Evolutionary conservation across 2,113 vertebrate species (phyloP).

Genomic region (Plecotus auritus): DNA sequence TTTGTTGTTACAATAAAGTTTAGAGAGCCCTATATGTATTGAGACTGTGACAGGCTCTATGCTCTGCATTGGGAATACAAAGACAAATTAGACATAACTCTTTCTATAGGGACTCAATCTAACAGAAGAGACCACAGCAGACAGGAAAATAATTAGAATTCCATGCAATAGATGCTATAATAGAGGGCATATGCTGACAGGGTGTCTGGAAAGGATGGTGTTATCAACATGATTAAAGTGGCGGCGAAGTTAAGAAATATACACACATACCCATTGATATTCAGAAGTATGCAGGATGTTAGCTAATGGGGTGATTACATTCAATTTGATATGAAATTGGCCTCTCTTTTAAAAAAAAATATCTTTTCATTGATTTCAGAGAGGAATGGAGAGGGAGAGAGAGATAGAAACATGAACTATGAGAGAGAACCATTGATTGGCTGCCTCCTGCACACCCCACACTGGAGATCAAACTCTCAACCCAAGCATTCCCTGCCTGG

Average conservation of each 20-base stretch:
- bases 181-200: background rate
- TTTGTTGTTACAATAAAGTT: constrained; percentile 2
- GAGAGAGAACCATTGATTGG: too few species aligned
- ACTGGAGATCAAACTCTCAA: too few species aligned
- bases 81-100: background rate
- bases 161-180: background rate
- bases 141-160: background rate
- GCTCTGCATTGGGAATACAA: background rate
- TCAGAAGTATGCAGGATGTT: background rate
- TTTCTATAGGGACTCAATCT: background rate
- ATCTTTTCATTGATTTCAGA: too few species aligned
- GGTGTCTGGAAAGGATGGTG: background rate
- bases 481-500: too few species aligned
- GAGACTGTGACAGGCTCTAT: background rate
- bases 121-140: background rate
- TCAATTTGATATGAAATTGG: background rate
- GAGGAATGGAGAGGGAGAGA: too few species aligned
- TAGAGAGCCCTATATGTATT: background rate
- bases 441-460: too few species aligned
- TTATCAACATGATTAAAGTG: background rate
- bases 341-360: background rate
- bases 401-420: too few species aligned
- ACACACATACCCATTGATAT: background rate
- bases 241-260: background rate
- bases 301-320: background rate